Percentiles rank a stretch among this genome's conserved stretches.
These are phyloP conservation scores for Caracal caracal DNA, from an alignment of 2,113 vertebrate genomes.

Conservation along the genomic window DNA sequence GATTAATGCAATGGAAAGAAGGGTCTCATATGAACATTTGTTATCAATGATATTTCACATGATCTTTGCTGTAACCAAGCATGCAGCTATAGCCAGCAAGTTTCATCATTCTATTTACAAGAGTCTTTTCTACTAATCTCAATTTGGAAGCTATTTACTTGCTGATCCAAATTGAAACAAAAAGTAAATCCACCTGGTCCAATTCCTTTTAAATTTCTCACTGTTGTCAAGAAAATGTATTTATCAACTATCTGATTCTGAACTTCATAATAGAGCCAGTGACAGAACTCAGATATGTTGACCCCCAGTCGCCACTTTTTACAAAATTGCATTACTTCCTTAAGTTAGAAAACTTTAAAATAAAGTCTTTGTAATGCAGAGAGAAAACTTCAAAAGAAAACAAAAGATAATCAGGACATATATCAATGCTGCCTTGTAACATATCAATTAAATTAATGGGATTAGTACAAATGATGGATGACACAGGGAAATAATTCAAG, in stretches of 20 bases:
- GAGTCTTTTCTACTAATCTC: background rate
- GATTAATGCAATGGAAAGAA: conserved; percentile 37
- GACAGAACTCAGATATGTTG: background rate
- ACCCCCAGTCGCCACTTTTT: background rate
- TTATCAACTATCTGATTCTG: background rate
- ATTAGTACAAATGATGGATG: background rate
- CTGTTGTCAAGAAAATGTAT: background rate
- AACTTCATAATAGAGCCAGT: background rate
- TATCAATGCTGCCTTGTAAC: background rate
- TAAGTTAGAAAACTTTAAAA: background rate
- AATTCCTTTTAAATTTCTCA: background rate
- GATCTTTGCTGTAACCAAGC: background rate
- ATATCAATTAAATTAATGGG: background rate
- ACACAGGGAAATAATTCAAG: background rate
- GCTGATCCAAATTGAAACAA: background rate
- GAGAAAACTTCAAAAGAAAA: background rate
- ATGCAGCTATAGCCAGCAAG: background rate
- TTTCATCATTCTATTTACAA: background rate
- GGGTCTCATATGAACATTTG: background rate
- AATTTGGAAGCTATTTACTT: background rate
- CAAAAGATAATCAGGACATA: background rate
- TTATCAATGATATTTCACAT: background rate
- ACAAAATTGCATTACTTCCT: background rate
- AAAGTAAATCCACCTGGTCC: background rate
- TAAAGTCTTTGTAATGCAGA: background rate